A percentile compares a stretch with the other conserved stretches of the same genome.
These are phyloP conservation scores for Papilio dardanus DNA, from an alignment of 1,140 invertebrate genomes.

Conservation along the genomic window DNA sequence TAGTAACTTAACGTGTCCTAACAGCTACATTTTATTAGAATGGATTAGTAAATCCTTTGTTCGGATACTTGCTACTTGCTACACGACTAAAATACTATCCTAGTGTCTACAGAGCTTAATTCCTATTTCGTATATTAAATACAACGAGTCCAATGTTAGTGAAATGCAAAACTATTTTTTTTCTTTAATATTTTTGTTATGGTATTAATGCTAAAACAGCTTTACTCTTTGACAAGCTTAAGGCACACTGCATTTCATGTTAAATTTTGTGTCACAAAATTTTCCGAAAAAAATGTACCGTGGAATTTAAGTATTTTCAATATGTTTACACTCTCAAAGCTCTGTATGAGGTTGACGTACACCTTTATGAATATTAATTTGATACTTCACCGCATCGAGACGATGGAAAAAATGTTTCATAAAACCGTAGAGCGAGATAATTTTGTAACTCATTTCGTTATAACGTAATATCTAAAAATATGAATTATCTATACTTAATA, in stretches of 20 bases:
- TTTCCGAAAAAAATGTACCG: not conserved
- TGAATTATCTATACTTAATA: too few species aligned
- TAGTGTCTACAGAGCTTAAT: too few species aligned
- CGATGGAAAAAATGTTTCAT: not conserved
- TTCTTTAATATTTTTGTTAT: too few species aligned
- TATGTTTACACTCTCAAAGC: not conserved
- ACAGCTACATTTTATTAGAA: too few species aligned
- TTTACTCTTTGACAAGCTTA: not conserved
- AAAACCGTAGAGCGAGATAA: not conserved
- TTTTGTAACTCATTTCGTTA: not conserved
- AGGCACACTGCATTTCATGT: not conserved
- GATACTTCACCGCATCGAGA: not conserved
- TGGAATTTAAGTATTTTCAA: conserved; percentile 4
- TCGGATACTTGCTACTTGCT: too few species aligned
- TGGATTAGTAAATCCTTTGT: too few species aligned
- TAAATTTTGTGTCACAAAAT: not conserved
- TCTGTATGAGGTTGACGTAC: not conserved
- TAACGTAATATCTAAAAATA: not conserved
- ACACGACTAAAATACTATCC: too few species aligned
- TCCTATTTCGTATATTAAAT: too few species aligned
- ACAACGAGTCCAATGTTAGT: too few species aligned
- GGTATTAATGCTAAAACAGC: too few species aligned
- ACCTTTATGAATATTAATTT: conserved; percentile 21
- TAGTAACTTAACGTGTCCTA: too few species aligned
- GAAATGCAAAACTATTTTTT: too few species aligned